Evolutionary conservation across 53 echinoderm and acorn worm species (phyloP), one percentile per base, ranked within the genome.

Genomic region (Echinometra lucunter): DNA sequence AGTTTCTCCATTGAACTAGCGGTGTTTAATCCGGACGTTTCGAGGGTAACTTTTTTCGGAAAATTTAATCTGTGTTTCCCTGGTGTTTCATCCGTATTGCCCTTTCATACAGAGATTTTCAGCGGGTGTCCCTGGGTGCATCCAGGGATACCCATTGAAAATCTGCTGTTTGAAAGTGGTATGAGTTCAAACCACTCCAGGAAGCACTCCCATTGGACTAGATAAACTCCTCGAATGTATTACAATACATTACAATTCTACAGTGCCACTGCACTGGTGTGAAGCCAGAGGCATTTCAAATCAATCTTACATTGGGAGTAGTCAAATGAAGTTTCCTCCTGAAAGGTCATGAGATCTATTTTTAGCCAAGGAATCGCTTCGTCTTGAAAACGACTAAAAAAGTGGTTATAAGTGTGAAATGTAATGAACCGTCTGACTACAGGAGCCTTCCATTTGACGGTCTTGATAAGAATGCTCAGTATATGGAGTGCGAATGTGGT

Each of bases 261-360:
- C 13, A 32, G 1, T n/a, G 85, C 2, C 11, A 7, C 6, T 49
- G 18, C 28, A n/a, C 49, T 47, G 13, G 49, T 53, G 28, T 85
- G 30, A 53, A 85, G 53, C n/a, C 47, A 28, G 11, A n/a, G 13
- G 27, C 45, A 85, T 47, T 85, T 15, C 78, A 38, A 78, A 78
- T 78, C 78, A 78, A 85, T 45, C 45, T 49, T 49, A 49, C 85
- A 85, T 28, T 47, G 85, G n/a, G 27, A n/a, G 53, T 42, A n/a
- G n/a, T 42, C 47, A 16, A 53, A 85, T 40, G 49, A 45, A 53
- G 49, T 45, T 85, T 45, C 85, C n/a, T 45, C 85, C 47, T 16
- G 85, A 49, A 85, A 85, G 85, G 85, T 49, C 45, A 53, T 16
- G n/a, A 28, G 28, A 23, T 85, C 85, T 85, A 85, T 85, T 85